Conservation (phyloP, 2,797 vertebrate species). For the Merluccius polli region DNA sequence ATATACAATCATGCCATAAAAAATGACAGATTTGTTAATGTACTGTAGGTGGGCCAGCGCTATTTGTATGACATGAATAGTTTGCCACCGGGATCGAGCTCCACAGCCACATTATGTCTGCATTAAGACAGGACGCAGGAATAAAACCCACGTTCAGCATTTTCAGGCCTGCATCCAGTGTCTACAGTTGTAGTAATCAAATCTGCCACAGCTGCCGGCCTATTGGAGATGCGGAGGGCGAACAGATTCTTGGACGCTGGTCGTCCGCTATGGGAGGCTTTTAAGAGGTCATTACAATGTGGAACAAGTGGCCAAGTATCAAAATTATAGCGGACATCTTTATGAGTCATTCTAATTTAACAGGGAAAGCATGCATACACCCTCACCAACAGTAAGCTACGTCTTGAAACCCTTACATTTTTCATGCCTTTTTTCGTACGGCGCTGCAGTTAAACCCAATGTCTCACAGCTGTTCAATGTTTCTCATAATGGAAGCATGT, state of each 20-base stretch:
- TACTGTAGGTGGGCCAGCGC: neutral
- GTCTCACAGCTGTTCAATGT: neutral
- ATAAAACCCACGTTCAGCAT: slow-evolving; percentile 12
- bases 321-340: neutral
- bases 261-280: slow-evolving; percentile 33
- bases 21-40: neutral
- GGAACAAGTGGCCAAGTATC: slow-evolving; percentile 7
- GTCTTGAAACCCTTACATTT: neutral
- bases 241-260: slow-evolving; percentile 59
- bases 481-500: neutral
- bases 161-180: slow-evolving; percentile 31
- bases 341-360: neutral
- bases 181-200: slow-evolving; percentile 62
- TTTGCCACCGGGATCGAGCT: neutral
- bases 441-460: neutral
- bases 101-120: slow-evolving; percentile 10
- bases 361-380: neutral
- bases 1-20: neutral
- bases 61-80: neutral
- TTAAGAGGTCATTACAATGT: slow-evolving; percentile 44
- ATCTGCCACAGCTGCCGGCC: slow-evolving; percentile 68
- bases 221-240: slow-evolving; percentile 54
- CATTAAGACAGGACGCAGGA: slow-evolving; percentile 15
- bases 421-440: neutral
- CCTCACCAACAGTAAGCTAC: neutral